Conservation (phyloP, 1,140 invertebrate genomes). For the Cotesia glomerata region DNA sequence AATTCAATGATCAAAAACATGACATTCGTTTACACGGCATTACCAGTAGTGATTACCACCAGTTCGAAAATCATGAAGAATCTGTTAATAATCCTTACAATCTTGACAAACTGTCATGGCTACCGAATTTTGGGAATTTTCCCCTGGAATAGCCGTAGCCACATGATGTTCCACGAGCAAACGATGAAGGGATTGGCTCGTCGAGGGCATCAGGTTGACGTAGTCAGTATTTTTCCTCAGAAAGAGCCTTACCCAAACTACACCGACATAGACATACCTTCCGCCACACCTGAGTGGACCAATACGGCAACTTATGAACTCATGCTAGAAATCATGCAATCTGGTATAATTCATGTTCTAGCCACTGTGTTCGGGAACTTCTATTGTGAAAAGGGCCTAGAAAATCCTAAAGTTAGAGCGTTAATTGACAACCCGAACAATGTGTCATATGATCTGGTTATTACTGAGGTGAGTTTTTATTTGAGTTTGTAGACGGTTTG, state of each 20-base stretch:
- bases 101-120: background rate
- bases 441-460: conserved; percentile 46
- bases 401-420: conserved; percentile 33
- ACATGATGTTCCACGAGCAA: conserved; percentile 45
- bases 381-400: conserved; percentile 32
- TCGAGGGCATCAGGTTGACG: conserved; percentile 48
- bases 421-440: conserved; percentile 44
- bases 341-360: background rate
- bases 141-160: conserved; percentile 42
- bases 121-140: conserved; percentile 47
- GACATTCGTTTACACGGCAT: no score
- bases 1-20: no score
- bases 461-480: conserved; percentile 40
- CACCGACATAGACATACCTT: conserved; percentile 33
- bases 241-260: conserved; percentile 41
- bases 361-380: conserved; percentile 9
- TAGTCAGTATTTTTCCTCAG: conserved; percentile 43
- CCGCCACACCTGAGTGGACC: background rate
- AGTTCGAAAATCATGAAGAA: background rate
- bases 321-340: background rate
- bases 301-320: conserved; percentile 17
- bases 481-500: no score
- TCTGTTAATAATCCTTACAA: no score
- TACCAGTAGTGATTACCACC: no score
- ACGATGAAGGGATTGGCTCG: conserved; percentile 46